Evolutionary conservation across 2,113 vertebrate species (phyloP).

Genomic region (Tachuris rubrigastra): DNA sequence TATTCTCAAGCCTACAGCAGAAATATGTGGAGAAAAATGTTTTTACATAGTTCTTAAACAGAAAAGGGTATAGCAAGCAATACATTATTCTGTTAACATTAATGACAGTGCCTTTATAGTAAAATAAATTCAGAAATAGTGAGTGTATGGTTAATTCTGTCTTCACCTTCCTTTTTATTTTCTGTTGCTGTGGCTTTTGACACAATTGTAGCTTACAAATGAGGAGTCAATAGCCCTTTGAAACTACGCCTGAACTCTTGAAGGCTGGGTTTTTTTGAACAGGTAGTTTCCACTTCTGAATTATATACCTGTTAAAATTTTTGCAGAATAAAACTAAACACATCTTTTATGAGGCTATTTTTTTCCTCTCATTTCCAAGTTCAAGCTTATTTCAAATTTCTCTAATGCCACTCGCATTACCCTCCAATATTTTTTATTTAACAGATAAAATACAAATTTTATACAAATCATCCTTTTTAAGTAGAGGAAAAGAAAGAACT

Average conservation of each 20-base stretch:
- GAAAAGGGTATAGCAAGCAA: neutral
- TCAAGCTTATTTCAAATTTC: neutral
- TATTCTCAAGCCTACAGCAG: slow-evolving; percentile 1
- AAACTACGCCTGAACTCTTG: neutral
- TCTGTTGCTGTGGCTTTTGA: neutral
- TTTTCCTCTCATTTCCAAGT: neutral
- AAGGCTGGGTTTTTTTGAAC: neutral
- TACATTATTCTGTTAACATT: neutral
- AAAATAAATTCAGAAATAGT: neutral
- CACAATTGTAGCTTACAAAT: neutral
- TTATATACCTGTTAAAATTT: neutral
- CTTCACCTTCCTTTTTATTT: neutral
- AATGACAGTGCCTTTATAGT: neutral
- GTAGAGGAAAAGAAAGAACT: neutral
- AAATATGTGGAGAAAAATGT: neutral
- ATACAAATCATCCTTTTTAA: neutral
- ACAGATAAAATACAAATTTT: neutral
- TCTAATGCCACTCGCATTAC: neutral
- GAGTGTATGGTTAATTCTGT: neutral
- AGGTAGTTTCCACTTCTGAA: neutral
- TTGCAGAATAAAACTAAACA: neutral
- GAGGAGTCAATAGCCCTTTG: neutral
- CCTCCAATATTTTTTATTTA: neutral
- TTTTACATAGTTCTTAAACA: slow-evolving; percentile 24
- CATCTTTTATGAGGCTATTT: neutral